These are phyloP conservation scores for Apantesis nais DNA, from an alignment of 2,888 invertebrate genomes.

Conservation along the genomic window DNA sequence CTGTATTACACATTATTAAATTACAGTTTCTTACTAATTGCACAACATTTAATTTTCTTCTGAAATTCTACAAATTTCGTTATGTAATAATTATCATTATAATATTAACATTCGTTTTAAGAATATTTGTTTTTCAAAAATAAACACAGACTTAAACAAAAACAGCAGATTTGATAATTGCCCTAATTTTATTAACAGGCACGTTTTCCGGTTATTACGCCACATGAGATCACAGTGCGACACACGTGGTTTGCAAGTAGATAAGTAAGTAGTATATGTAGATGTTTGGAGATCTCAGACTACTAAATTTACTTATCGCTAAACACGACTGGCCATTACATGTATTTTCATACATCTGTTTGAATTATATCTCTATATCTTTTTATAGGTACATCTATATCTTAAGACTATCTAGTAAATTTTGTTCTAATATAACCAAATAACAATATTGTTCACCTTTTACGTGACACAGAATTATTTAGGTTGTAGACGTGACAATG, in stretches of 20 bases:
- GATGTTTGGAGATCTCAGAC: neutral
- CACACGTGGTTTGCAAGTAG: constrained; percentile 29
- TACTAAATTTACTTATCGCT: neutral
- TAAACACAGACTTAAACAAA: neutral
- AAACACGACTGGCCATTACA: neutral
- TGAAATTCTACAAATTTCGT: neutral
- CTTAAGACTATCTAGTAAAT: neutral
- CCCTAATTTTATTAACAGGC: constrained; percentile 35
- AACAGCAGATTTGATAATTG: constrained; percentile 23
- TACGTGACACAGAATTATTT: constrained; percentile 17
- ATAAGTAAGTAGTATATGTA: neutral
- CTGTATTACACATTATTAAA: neutral
- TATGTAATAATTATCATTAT: neutral
- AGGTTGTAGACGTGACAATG: constrained; percentile 14
- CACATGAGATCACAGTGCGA: constrained; percentile 34
- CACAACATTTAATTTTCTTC: neutral
- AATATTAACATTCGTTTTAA: neutral
- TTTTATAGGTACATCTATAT: neutral
- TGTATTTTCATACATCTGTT: neutral
- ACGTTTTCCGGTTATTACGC: constrained; percentile 27
- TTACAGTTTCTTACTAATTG: neutral
- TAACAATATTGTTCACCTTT: neutral
- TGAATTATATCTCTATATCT: neutral
- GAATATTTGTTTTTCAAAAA: neutral
- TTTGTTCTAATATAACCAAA: too few species aligned